A percentile compares a stretch with the other conserved stretches of the same genome.
Evolutionary conservation across 2,797 vertebrate genomes (phyloP).

Genomic region (Tenualosa thibaudeaui): DNA sequence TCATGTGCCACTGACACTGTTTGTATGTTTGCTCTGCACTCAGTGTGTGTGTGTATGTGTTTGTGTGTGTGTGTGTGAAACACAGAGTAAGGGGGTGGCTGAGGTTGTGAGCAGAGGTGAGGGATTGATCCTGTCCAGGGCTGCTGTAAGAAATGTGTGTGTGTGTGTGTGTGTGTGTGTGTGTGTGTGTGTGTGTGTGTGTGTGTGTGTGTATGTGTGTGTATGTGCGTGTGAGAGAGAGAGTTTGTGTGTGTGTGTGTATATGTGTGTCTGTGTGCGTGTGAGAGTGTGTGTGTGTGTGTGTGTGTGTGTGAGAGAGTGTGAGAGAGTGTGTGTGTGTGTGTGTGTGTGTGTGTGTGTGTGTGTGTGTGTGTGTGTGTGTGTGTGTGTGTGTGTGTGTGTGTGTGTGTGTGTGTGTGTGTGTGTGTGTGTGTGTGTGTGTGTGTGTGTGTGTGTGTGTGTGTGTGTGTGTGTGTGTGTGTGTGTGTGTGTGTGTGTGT

Average conservation of each 20-base stretch:
- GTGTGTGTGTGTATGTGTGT: too few species aligned
- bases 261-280: too few species aligned
- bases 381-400: background rate
- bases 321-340: background rate
- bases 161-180: background rate
- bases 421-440: background rate
- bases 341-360: background rate
- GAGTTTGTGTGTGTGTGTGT: background rate
- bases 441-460: background rate
- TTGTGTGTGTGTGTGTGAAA: constrained; percentile 35
- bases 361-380: background rate
- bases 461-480: too few species aligned
- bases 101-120: background rate
- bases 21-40: constrained; percentile 21
- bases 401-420: background rate
- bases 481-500: too few species aligned
- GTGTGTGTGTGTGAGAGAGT: too few species aligned
- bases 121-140: constrained; percentile 53
- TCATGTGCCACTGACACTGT: constrained; percentile 42
- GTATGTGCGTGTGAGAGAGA: too few species aligned
- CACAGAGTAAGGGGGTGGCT: constrained; percentile 7
- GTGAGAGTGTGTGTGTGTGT: background rate
- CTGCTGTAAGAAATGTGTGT: constrained; percentile 16
- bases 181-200: too few species aligned
- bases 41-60: background rate